Conservation (phyloP, 2,113 vertebrate species). For the Percopsis transmontana region DNA sequence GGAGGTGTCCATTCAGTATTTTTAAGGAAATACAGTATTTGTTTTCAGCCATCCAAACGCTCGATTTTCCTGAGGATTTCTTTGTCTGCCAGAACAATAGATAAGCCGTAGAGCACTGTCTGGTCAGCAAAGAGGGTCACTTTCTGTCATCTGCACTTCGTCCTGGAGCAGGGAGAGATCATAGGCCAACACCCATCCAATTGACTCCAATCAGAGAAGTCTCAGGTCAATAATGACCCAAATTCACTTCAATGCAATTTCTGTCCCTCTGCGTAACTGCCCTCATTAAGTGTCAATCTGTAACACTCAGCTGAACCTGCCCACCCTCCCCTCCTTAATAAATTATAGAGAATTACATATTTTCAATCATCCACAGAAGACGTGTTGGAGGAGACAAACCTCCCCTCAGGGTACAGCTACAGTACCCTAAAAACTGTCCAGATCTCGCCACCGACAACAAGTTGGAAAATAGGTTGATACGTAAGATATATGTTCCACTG, state of each 20-base stretch:
- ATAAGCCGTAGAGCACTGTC: not conserved
- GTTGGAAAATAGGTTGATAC: not conserved
- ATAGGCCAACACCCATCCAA: not conserved
- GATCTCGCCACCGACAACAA: too few species aligned
- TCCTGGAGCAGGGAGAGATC: not conserved
- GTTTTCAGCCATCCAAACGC: not conserved
- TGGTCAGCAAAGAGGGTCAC: conserved; percentile 9
- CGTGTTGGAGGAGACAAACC: too few species aligned
- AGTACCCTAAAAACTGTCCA: too few species aligned
- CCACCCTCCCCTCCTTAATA: not conserved
- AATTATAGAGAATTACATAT: not conserved
- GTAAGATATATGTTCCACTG: not conserved
- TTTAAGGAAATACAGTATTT: too few species aligned
- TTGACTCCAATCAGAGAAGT: conserved; percentile 17
- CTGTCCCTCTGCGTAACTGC: not conserved
- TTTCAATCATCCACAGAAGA: not conserved
- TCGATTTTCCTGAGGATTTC: not conserved
- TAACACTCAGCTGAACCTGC: not conserved
- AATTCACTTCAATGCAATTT: conserved; percentile 14
- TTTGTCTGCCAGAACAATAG: not conserved
- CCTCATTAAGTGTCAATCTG: not conserved
- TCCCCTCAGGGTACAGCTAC: not conserved
- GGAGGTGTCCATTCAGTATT: too few species aligned
- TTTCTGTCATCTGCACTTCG: not conserved
- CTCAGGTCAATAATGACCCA: conserved; percentile 21